These are phyloP conservation scores for Cephus sareptanus DNA, from an alignment of 2,888 invertebrate genomes.

Conservation along the genomic window DNA sequence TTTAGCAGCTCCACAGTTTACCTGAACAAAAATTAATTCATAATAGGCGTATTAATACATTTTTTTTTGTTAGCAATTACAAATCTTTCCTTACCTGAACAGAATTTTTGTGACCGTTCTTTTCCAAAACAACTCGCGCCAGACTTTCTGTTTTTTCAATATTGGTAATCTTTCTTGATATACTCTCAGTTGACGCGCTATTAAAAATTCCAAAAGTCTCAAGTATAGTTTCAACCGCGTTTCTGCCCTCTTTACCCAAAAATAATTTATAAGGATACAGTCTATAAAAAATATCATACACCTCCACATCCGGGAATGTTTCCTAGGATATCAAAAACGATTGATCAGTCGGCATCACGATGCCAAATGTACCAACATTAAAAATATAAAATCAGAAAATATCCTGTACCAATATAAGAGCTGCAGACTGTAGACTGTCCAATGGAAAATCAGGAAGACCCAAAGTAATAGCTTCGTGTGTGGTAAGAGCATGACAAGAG, in stretches of 20 bases:
- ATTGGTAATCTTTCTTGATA: constrained; percentile 27
- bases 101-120: constrained; percentile 55
- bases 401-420: constrained; percentile 74
- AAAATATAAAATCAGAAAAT: neutral
- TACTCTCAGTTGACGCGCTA: constrained; percentile 11
- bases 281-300: constrained; percentile 77
- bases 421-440: constrained; percentile 78
- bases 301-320: constrained; percentile 74
- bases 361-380: neutral
- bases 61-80: neutral
- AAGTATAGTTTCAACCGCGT: constrained; percentile 78
- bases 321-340: constrained; percentile 70
- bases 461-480: constrained; percentile 77
- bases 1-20: constrained; percentile 8
- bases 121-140: constrained; percentile 66
- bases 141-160: constrained; percentile 58
- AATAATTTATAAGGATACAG: constrained; percentile 88
- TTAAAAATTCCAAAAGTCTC: constrained; percentile 71
- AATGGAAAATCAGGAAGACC: constrained; percentile 92
- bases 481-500: constrained; percentile 81
- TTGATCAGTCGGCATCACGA: neutral
- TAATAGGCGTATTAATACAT: neutral
- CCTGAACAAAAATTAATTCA: neutral
- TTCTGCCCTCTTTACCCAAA: constrained; percentile 80
- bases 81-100: constrained; percentile 37